Conservation (phyloP, 1,140 invertebrate genomes). For the Panulirus ornatus region DNA sequence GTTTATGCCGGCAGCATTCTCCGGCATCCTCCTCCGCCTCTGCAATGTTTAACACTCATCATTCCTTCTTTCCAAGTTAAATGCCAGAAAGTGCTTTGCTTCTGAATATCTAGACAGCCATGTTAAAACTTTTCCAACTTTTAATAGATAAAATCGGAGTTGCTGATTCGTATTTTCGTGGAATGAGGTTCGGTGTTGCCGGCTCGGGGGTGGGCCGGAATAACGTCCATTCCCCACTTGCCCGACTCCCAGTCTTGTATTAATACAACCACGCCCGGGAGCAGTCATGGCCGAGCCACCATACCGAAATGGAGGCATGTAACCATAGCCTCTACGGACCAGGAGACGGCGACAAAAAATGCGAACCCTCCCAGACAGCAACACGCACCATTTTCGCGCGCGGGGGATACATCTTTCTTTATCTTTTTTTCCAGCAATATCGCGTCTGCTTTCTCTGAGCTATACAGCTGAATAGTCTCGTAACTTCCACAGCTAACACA, state of each 20-base stretch:
- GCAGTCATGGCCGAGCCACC: background rate
- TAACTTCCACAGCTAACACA: conserved; percentile 25
- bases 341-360: background rate
- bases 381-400: conserved; percentile 38
- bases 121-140: conserved; percentile 60
- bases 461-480: conserved; percentile 21
- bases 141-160: conserved; percentile 64
- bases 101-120: conserved; percentile 58
- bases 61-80: conserved; percentile 37
- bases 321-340: background rate
- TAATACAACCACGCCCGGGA: background rate
- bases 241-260: background rate
- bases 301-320: background rate
- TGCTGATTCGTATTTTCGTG: conserved; percentile 57
- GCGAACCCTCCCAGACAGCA: background rate
- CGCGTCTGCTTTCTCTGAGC: conserved; percentile 44
- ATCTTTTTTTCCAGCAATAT: conserved; percentile 28
- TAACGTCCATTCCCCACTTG: background rate
- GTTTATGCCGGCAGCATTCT: conserved; percentile 9
- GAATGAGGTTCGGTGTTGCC: conserved; percentile 60
- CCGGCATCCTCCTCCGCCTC: background rate
- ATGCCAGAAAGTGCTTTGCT: conserved; percentile 60
- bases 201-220: background rate
- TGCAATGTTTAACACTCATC: background rate
- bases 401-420: conserved; percentile 29